Conservation (phyloP, 2,113 vertebrate species). For the Melanocharis versteri region DNA sequence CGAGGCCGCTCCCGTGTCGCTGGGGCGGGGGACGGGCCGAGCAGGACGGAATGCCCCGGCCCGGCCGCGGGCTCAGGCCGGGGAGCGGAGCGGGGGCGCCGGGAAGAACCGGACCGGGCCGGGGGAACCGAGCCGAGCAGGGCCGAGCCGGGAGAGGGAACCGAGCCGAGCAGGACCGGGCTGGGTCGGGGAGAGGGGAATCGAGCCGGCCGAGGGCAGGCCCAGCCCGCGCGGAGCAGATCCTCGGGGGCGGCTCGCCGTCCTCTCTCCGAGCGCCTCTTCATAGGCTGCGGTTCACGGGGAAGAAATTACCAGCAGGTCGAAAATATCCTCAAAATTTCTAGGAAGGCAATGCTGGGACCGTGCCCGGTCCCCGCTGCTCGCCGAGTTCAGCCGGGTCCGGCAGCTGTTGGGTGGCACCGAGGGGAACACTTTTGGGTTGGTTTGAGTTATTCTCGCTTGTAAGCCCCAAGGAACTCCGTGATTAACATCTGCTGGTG, state of each 20-base stretch:
- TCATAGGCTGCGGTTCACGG: too few species aligned
- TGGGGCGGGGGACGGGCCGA: not conserved
- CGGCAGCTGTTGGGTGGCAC: not conserved
- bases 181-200: too few species aligned
- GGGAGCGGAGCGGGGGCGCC: not conserved
- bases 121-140: not conserved
- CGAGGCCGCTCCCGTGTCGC: not conserved
- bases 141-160: too few species aligned
- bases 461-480: not conserved
- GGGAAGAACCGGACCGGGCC: not conserved
- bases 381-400: not conserved
- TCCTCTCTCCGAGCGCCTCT: rapidly evolving
- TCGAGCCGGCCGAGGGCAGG: not conserved
- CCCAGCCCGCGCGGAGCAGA: not conserved
- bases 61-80: too few species aligned
- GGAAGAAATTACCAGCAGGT: not conserved
- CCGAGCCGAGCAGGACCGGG: not conserved
- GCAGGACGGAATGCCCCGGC: not conserved
- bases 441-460: not conserved
- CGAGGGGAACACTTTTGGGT: not conserved
- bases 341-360: not conserved
- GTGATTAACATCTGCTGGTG: not conserved
- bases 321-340: not conserved
- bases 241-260: not conserved
- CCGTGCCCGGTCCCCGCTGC: not conserved